Conservation (phyloP, 1,140 invertebrate species). For the Drosophila kikkawai region DNA sequence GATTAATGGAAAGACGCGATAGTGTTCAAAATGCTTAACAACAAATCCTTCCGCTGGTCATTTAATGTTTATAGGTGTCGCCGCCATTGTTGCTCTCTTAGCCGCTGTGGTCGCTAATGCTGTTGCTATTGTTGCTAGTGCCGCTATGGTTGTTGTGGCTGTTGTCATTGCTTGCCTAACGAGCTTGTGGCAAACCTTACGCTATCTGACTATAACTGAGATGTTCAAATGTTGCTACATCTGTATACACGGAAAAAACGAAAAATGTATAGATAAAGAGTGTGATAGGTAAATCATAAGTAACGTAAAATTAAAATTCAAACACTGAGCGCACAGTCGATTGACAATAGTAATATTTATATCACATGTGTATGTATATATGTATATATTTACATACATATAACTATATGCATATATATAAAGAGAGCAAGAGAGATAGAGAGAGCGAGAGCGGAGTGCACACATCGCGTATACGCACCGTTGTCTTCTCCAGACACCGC, state of each 20-base stretch:
- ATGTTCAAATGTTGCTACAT: conserved; percentile 78
- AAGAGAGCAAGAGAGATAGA: conserved; percentile 16
- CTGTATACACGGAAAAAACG: conserved; percentile 63
- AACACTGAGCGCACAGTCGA: conserved; percentile 26
- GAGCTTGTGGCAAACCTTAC: conserved; percentile 64
- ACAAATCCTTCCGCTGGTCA: conserved; percentile 23
- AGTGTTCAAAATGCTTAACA: conserved; percentile 13
- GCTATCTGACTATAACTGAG: conserved; percentile 70
- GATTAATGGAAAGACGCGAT: conserved; percentile 36
- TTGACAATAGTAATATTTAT: conserved; percentile 20
- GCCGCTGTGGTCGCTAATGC: conserved; percentile 21
- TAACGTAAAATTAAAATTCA: conserved; percentile 34
- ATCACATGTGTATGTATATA: conserved; percentile 27
- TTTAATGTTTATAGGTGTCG: conserved; percentile 18
- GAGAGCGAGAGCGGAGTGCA: conserved; percentile 19
- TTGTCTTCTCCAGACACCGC: conserved; percentile 98
- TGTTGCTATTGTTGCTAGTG: conserved; percentile 23
- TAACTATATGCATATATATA: conserved; percentile 10
- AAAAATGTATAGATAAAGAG: conserved; percentile 56
- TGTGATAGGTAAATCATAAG: conserved; percentile 59
- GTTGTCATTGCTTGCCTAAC: conserved; percentile 76
- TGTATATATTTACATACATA: conserved; percentile 14
- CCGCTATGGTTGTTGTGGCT: conserved; percentile 44
- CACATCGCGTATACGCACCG: conserved; percentile 88
- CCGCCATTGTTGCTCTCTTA: conserved; percentile 21